phyloP scores from a whole-genome alignment of 2,888 invertebrate species.

The Pyrochroa serraticornis region DNA sequence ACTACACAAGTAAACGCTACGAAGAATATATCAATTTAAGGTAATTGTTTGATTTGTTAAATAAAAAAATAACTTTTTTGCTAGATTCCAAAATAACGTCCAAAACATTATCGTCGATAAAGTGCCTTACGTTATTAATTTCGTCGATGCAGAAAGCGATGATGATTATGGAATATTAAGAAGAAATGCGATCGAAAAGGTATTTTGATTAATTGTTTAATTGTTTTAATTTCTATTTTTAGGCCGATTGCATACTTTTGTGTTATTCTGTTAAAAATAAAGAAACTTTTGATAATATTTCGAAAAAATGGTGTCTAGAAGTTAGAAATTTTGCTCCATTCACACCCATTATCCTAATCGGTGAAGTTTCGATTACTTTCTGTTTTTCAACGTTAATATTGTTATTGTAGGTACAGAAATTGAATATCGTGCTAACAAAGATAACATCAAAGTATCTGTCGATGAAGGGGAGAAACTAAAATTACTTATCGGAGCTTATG shows the following conservation, averaged over 20 bases:
- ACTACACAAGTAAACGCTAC: constrained; percentile 3
- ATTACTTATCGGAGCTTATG: constrained; percentile 38
- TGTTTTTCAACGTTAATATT: constrained; percentile 1
- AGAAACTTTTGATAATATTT: constrained; percentile 34
- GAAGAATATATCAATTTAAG: constrained; percentile 9
- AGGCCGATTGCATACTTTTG: constrained; percentile 43
- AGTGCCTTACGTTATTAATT: constrained; percentile 35
- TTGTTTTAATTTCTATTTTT: neutral
- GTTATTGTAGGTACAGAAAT: constrained; percentile 37
- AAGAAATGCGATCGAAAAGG: constrained; percentile 33
- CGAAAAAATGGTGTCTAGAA: constrained; percentile 42
- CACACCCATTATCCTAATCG: constrained; percentile 39
- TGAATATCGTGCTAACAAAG: constrained; percentile 24
- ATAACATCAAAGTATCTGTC: constrained; percentile 24
- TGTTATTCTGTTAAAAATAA: constrained; percentile 39
- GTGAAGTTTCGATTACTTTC: constrained; percentile 26
- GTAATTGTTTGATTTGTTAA: constrained; percentile 7
- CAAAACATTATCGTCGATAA: constrained; percentile 41
- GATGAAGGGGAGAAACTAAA: constrained; percentile 41
- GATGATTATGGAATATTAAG: constrained; percentile 39
- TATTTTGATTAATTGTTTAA: constrained; percentile 12
- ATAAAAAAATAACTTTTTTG: too few relatives aligned
- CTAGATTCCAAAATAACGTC: constrained; percentile 40
- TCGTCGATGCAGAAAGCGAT: constrained; percentile 39
- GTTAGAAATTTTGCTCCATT: constrained; percentile 34